phyloP scores from a whole-genome alignment of 2,113 vertebrate genomes.

The Illadopsis cleaveri region DNA sequence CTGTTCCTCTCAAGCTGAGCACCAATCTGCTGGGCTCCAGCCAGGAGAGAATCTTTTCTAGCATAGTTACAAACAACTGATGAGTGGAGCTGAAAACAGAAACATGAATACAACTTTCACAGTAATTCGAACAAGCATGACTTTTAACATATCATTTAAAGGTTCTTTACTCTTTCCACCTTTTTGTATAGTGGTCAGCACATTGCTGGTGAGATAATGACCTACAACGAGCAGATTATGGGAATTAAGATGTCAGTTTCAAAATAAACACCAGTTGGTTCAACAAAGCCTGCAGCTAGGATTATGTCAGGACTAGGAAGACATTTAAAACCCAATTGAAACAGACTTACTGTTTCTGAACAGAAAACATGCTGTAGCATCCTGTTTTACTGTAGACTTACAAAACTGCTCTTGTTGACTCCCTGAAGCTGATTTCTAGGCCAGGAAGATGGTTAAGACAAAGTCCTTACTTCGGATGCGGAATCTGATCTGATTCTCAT shows the following conservation, averaged over 20 bases:
- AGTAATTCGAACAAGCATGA: conserved; percentile 41
- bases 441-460: not conserved
- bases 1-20: conserved; percentile 75
- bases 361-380: not conserved
- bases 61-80: conserved; percentile 72
- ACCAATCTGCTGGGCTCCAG: conserved; percentile 71
- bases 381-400: not conserved
- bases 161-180: conserved; percentile 5
- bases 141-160: conserved; percentile 9
- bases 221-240: conserved; percentile 34
- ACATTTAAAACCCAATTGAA: conserved; percentile 38
- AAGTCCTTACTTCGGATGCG: not conserved
- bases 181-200: conserved; percentile 30
- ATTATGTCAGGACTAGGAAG: conserved; percentile 50
- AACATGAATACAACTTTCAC: conserved; percentile 68
- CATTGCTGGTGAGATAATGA: conserved; percentile 36
- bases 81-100: conserved; percentile 67
- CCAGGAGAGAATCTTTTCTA: conserved; percentile 70
- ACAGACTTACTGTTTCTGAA: conserved; percentile 17
- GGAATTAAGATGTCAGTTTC: conserved; percentile 57
- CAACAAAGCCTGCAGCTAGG: conserved; percentile 59
- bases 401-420: not conserved
- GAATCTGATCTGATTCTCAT: not conserved
- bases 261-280: conserved; percentile 63
- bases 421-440: not conserved